Base-by-base conservation (phyloP, 2,113 vertebrate genomes). In the Bostrychus sinensis region DNA sequence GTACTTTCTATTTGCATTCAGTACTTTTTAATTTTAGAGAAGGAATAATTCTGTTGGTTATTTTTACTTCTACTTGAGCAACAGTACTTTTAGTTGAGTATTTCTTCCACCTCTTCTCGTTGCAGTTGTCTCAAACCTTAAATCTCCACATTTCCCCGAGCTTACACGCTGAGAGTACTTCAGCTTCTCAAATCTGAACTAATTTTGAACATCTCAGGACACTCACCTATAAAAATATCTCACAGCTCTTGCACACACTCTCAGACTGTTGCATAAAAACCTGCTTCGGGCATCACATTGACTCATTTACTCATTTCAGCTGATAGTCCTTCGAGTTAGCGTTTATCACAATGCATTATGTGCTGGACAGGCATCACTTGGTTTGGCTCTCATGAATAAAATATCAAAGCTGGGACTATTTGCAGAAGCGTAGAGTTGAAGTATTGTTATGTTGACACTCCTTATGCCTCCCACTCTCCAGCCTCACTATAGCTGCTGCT, bases 351-450 rank as follows among this genome's bases (percentile, higher is more conserved):
- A 41, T 42, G 59, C 55, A 61, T 66, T 53, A 62, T 38, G 54
- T 17, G 4, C 22, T 55, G 17, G 57, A 73, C 67, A 22, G 43
- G 50, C 62, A 59, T 60, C 45, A 26, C 64, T 84, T 85, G 75
- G 75, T 84, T 80, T 65, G 48, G 23, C 26, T 23, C 64, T 66
- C 66, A 81, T 88, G 77, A 86, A 90, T 89, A 80, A 88, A 82
- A 86, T 74, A 82, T 83, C 71, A 86, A 70, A 81, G 77, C 23
- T 6, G 51, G 13, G 62, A 70, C 60, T 77, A 20, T 70, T 80
- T 69, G 12, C 73, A 61, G 61, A 61, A 37, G 50, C 43, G 56
- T 25, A 54, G 62, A 78, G 60, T 36, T 57, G 68, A 77, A 66
- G 66, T 70, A 63, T 69, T 66, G 70, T 78, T 73, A 51, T 71